A percentile compares a stretch with the other conserved stretches of the same genome.
Evolutionary conservation across 2,797 vertebrate species (phyloP).

Genomic region (Phoxinus dragarum): DNA sequence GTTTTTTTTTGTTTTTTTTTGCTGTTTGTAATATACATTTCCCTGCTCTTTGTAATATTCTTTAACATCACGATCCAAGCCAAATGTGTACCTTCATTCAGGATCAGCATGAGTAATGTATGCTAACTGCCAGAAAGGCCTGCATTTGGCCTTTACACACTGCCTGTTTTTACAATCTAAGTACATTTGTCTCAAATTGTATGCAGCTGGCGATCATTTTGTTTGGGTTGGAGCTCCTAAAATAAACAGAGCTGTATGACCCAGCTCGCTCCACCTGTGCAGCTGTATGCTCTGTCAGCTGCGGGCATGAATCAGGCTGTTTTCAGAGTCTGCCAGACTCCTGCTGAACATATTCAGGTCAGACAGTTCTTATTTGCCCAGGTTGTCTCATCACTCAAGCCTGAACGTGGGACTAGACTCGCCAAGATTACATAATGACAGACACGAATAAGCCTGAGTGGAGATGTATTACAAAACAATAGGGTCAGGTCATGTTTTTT

Average conservation of each 20-base stretch:
- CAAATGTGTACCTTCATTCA: not conserved
- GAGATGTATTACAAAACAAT: not conserved
- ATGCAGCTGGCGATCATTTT: constrained; percentile 52
- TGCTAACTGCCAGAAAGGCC: not conserved
- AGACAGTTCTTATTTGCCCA: constrained; percentile 54
- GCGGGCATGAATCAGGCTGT: constrained; percentile 45
- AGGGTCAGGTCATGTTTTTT: not conserved
- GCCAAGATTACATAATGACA: constrained; percentile 22
- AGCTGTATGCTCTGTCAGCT: constrained; percentile 56
- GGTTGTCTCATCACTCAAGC: constrained; percentile 45
- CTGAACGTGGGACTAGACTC: constrained; percentile 9
- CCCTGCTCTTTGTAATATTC: not conserved
- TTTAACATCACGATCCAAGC: not conserved
- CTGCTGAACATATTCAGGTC: constrained; percentile 59
- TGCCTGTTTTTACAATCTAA: constrained; percentile 13
- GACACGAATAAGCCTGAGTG: not conserved
- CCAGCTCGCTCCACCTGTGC: constrained; percentile 54
- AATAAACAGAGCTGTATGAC: constrained; percentile 54
- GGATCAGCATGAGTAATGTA: not conserved
- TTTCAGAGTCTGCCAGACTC: constrained; percentile 39
- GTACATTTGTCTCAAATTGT: constrained; percentile 40
- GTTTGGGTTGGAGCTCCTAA: constrained; percentile 50
- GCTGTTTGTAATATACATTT: not conserved
- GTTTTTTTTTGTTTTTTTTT: not conserved
- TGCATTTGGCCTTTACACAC: not conserved